phyloP scores from a whole-genome alignment of 2,888 invertebrate genomes.

The Tortricodes alternella region DNA sequence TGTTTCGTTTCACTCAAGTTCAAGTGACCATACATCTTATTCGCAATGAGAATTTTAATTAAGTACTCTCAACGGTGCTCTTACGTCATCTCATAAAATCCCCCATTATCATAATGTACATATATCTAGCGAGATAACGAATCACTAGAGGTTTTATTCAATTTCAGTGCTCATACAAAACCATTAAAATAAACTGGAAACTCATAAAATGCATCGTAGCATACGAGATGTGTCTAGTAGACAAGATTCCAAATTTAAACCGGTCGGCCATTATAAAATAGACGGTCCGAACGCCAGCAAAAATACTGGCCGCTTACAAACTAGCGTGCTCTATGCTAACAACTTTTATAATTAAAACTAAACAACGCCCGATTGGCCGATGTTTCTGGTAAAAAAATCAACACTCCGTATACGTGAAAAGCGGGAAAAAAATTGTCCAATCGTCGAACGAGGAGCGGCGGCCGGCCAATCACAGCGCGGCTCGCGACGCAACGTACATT shows the following conservation, averaged over 20 bases:
- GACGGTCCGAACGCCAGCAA: slow-evolving; percentile 37
- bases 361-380: slow-evolving; percentile 68
- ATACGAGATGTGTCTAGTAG: slow-evolving; percentile 44
- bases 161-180: slow-evolving; percentile 35
- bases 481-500: slow-evolving; percentile 67
- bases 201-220: slow-evolving; percentile 43
- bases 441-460: slow-evolving; percentile 51
- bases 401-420: slow-evolving; percentile 75
- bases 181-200: slow-evolving; percentile 43
- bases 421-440: slow-evolving; percentile 76
- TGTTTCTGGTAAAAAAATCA: slow-evolving; percentile 68
- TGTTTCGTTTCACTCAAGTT: neutral
- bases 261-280: slow-evolving; percentile 12
- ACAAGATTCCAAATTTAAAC: slow-evolving; percentile 35
- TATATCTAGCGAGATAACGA: slow-evolving; percentile 1
- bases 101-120: neutral
- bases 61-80: neutral
- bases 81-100: slow-evolving; percentile 3
- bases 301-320: slow-evolving; percentile 44
- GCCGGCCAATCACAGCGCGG: slow-evolving; percentile 62
- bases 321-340: slow-evolving; percentile 39
- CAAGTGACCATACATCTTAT: neutral
- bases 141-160: slow-evolving; percentile 12
- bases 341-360: slow-evolving; percentile 77
- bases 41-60: neutral